Evolutionary conservation across 1,140 invertebrate genomes (phyloP), one percentile per base, ranked within the genome.

Genomic region (Agraylea sexmaculata): DNA sequence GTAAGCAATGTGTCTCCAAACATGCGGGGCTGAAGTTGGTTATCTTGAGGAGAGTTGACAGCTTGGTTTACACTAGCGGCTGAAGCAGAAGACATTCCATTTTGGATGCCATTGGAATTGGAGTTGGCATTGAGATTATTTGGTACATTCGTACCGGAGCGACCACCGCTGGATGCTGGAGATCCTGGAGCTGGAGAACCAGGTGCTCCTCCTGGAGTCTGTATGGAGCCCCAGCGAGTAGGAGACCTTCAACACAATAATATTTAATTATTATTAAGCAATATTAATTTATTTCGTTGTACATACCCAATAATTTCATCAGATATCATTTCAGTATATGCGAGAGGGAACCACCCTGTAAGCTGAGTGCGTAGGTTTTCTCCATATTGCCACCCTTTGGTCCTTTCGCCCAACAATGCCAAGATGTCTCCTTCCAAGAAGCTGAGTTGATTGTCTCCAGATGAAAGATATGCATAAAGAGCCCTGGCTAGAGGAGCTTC

Each of bases 301-400:
- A 47, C 54, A 47, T 46, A 64, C 62, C 53, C 53, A 8, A 57
- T 47, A 7, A 63, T 59, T 21, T 65, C 62, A 27, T 53, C 59
- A 31, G 53, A 44, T 29, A 66, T 60, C 13, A 58, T 64, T 62
- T 92, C 88, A 20, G 88, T 92, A 53, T 93, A 95, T 7, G 90
- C 88, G 22, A 92, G 64, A 1, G 89, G 90, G 61, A 94, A 93
- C 90, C 90, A 94, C 11, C 90, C 90, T 43, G 86, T 83, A 52
- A 83, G 75, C 56, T 89, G 84, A 16, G 84, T 91, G 11, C 87
- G 70, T 42, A 88, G 60, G 62, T 94, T 93, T 58, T 93, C 87
- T 16, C 89, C 89, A 56, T 90, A 94, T 58, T 94, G 89, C 89
- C 89, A 95, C 29, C 90, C 89, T 58, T 91, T 90, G 53, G 86